Conservation (phyloP, 2,113 vertebrate genomes). For the Stictonetta naevosa region DNA sequence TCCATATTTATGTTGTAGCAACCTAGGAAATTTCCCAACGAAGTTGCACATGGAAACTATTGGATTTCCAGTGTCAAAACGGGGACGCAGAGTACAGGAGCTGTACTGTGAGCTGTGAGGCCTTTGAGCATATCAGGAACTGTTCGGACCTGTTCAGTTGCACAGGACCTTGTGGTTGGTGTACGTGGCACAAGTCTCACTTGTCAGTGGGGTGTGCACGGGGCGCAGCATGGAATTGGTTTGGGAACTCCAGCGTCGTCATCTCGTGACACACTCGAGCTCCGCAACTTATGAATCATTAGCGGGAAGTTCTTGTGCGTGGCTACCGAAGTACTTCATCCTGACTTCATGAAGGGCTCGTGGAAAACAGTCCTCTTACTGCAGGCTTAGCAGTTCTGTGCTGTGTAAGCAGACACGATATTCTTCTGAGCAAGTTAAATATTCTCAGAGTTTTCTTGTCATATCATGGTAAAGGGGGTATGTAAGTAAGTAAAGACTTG, state of each 20-base stretch:
- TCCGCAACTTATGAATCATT: fast-evolving
- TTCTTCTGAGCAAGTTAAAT: background rate
- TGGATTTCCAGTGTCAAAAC: background rate
- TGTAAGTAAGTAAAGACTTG: background rate
- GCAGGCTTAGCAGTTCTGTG: background rate
- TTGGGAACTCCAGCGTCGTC: fast-evolving
- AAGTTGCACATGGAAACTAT: fast-evolving
- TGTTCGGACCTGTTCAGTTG: background rate
- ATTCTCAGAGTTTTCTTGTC: background rate
- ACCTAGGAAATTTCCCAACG: background rate
- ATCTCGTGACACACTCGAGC: background rate
- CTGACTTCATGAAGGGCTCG: background rate
- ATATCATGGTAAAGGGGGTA: background rate
- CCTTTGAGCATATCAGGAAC: background rate
- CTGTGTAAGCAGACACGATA: fast-evolving
- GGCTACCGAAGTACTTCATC: background rate
- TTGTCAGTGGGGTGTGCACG: background rate
- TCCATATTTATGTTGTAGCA: background rate
- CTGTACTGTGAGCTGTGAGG: background rate
- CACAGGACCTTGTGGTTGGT: background rate
- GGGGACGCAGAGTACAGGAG: fast-evolving
- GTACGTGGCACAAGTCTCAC: no score
- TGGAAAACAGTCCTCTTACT: background rate
- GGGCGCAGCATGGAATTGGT: fast-evolving
- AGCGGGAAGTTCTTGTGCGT: background rate